Base-by-base conservation (phyloP, 2,888 invertebrate genomes). In the Odontomyia ornata region DNA sequence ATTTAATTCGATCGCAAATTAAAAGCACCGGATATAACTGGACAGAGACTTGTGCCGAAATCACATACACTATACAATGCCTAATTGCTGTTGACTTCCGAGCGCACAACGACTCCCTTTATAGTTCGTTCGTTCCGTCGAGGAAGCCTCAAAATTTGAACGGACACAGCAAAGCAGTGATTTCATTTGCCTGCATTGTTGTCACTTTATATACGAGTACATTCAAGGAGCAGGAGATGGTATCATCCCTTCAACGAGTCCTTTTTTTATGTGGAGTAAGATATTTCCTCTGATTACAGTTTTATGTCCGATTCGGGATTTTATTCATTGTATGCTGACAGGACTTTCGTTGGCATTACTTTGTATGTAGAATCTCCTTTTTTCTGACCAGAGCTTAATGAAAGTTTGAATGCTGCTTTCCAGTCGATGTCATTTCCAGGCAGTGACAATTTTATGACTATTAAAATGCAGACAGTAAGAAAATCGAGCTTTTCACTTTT, bases 21-120 rank as follows among this genome's bases (percentile, higher is more conserved):
- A 75, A 75, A 43, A 60, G 73, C 23, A 27, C 75, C 64, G 75
- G 64, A 62, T 46, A 52, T 64, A 47, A 28, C 75, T 47, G 75
- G 75, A 75, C 52, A 28, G 75, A 46, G 75, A 75, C 64, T 75
- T 36, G 46, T 75, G 47, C 64, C 64, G 64, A 64, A 75, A 64
- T 75, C 75, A 75, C 60, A 75, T 75, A 64, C 64, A 23, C 21
- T 64, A 62, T 62, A 64, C 75, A 27, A 46, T 25, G 30, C 30
- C 62, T 75, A 75, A 75, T 75, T 75, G 60, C 75, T 75, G 65
- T 65, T 75, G 75, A 65, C 64, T 75, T 75, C 75, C 75, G 75
- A 75, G 65, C 43, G 46, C 75, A 47, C 9, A 23, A n/a, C 28
- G n/a, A n/a, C 2, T 75, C 28, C 25, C 75, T 75, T 46, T 65